Conservation (phyloP, 2,113 vertebrate species). For the Elaphurus davidianus region DNA sequence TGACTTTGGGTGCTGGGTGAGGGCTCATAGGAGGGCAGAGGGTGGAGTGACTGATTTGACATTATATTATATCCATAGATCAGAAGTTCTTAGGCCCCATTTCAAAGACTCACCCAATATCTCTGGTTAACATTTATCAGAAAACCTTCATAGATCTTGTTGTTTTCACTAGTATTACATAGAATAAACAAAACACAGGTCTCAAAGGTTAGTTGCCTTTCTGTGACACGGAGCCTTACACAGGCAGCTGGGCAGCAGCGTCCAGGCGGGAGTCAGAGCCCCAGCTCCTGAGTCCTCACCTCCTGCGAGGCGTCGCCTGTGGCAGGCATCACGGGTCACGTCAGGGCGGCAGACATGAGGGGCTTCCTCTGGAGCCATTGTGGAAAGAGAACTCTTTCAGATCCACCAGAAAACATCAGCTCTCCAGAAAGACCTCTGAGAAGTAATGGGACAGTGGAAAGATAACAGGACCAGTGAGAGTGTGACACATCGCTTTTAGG, state of each 20-base stretch:
- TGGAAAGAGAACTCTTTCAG: neutral
- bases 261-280: neutral
- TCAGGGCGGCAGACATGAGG: rapidly evolving
- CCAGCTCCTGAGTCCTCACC: neutral
- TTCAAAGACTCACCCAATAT: neutral
- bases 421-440: neutral
- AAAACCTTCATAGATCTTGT: neutral
- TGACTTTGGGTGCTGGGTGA: neutral
- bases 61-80: neutral
- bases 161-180: neutral
- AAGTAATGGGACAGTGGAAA: neutral
- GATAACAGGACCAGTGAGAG: neutral
- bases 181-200: neutral
- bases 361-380: neutral
- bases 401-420: neutral
- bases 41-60: no score
- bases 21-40: neutral
- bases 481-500: rapidly evolving
- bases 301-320: rapidly evolving
- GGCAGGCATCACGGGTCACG: rapidly evolving
- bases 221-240: rapidly evolving
- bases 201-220: neutral
- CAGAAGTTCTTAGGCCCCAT: neutral
- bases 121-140: neutral
- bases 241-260: no score